Evolutionary conservation across 2,797 vertebrate genomes (phyloP).

Genomic region (Crocidura indochinensis): DNA sequence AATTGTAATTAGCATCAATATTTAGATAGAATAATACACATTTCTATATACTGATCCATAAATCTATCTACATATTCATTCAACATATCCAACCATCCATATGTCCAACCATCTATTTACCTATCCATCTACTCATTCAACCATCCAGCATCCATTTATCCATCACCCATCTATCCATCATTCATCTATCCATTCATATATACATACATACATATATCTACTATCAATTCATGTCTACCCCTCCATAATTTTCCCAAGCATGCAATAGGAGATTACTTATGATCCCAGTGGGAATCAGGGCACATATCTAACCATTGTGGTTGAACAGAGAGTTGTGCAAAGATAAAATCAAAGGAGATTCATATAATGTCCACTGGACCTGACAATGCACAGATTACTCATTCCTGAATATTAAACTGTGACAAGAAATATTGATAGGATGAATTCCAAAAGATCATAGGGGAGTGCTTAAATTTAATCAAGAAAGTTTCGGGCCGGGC

Average conservation of each 20-base stretch:
- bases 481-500: not conserved
- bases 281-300: not conserved
- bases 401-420: not conserved
- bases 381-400: constrained; percentile 20
- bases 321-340: not conserved
- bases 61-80: not conserved
- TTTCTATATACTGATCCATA: not conserved
- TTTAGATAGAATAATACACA: constrained; percentile 1
- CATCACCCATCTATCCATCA: not conserved
- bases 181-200: not conserved
- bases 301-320: not conserved
- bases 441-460: constrained; percentile 17
- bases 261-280: not conserved
- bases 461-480: constrained; percentile 3
- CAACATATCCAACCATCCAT: not conserved
- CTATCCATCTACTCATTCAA: not conserved
- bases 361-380: not conserved
- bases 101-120: not conserved
- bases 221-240: too few relatives aligned
- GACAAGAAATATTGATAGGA: not conserved
- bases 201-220: not conserved
- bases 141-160: too few relatives aligned
- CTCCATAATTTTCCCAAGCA: not conserved
- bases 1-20: not conserved
- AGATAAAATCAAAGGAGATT: not conserved